Conservation (phyloP, 2,888 invertebrate genomes). For the Pantelozetes paolii region DNA sequence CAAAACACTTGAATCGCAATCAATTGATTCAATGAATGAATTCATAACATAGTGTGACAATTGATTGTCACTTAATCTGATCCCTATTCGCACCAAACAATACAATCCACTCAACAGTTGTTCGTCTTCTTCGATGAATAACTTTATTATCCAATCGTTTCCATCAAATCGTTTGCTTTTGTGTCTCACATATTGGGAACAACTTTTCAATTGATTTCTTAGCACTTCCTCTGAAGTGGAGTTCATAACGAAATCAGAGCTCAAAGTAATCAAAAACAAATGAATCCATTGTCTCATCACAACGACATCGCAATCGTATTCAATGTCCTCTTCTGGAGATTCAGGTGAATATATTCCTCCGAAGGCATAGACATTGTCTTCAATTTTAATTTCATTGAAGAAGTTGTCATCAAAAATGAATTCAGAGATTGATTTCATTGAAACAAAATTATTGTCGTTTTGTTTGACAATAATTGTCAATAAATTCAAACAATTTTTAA, state of each 20-base stretch:
- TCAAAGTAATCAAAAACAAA: background rate
- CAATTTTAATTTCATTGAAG: background rate
- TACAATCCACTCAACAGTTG: background rate
- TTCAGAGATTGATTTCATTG: background rate
- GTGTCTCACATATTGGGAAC: background rate
- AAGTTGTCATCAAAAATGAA: background rate
- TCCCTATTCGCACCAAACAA: background rate
- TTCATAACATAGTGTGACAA: background rate
- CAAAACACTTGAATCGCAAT: conserved; percentile 1
- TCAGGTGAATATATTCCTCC: conserved; percentile 21
- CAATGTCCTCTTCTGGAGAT: background rate
- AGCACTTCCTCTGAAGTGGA: background rate
- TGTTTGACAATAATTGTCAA: background rate
- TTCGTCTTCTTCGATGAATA: conserved; percentile 32
- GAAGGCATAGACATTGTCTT: background rate
- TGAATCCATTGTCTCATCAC: background rate
- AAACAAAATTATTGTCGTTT: background rate
- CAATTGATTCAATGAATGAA: conserved; percentile 2
- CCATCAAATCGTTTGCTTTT: background rate
- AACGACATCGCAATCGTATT: conserved; percentile 10
- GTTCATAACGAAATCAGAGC: background rate
- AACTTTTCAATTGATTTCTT: background rate
- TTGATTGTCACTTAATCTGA: conserved; percentile 3
- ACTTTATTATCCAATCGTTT: conserved; percentile 25
- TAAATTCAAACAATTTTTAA: conserved; percentile 1